Evolutionary conservation across 1,140 invertebrate species (phyloP).

Genomic region (Steinernema khuongi): DNA sequence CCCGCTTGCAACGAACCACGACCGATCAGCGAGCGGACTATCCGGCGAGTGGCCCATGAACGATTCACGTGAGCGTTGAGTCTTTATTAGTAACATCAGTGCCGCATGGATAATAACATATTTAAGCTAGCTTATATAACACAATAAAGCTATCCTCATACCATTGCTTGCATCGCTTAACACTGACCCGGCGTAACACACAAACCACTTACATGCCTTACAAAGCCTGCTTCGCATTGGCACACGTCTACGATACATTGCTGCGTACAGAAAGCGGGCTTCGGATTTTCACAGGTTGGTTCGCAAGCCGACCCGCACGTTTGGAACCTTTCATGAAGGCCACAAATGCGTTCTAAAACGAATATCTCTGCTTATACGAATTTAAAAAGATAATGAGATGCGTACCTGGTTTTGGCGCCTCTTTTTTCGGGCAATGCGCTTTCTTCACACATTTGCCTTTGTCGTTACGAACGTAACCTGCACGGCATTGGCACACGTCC

Average conservation of each 20-base stretch:
- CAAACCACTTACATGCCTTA: not conserved
- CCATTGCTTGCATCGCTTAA: not conserved
- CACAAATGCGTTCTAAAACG: not conserved
- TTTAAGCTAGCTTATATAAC: no score
- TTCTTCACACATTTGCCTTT: not conserved
- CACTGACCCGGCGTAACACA: not conserved
- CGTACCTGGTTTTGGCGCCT: not conserved
- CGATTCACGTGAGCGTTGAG: no score
- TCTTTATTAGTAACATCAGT: constrained; percentile 4
- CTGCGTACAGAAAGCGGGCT: not conserved
- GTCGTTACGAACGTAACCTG: not conserved
- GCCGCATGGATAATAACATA: no score
- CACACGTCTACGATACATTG: not conserved
- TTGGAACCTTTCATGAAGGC: not conserved
- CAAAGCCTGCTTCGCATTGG: constrained; percentile 3
- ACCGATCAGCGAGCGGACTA: not conserved
- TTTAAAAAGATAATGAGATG: not conserved
- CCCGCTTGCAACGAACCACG: not conserved
- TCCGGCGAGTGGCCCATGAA: no score
- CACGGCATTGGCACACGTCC: not conserved
- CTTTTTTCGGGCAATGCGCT: not conserved
- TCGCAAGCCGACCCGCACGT: not conserved
- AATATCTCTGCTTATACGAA: not conserved
- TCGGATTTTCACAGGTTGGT: constrained; percentile 1
- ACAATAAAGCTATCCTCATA: not conserved